phyloP scores from a whole-genome alignment of 2,888 invertebrate species.

The Dasysyrphus albostriatus region DNA sequence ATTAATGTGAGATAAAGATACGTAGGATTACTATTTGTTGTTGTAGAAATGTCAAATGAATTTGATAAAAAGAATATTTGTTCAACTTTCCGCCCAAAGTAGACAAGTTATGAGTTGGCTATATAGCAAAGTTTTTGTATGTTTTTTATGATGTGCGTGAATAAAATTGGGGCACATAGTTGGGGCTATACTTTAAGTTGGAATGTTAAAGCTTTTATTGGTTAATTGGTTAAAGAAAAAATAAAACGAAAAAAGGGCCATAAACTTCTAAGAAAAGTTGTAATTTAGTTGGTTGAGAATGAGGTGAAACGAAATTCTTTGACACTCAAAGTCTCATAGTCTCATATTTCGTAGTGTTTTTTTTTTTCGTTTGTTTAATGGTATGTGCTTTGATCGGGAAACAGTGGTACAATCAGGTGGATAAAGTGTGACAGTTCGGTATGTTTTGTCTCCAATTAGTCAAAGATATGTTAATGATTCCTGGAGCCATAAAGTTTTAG shows the following conservation, averaged over 20 bases:
- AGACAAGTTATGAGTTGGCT: conserved; percentile 46
- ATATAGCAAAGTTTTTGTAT: conserved; percentile 6
- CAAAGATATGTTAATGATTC: conserved; percentile 34
- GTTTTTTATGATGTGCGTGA: conserved; percentile 65
- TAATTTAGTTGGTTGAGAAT: not conserved
- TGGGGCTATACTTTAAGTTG: conserved; percentile 31
- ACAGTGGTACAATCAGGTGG: conserved; percentile 51
- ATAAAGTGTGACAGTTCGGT: conserved; percentile 54
- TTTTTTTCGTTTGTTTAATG: not conserved
- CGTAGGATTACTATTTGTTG: conserved; percentile 21
- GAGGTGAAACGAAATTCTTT: conserved; percentile 33
- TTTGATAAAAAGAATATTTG: conserved; percentile 31
- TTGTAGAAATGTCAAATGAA: conserved; percentile 46
- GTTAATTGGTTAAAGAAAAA: conserved; percentile 48
- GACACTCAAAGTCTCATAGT: conserved; percentile 1
- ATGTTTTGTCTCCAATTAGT: conserved; percentile 57
- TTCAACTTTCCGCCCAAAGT: conserved; percentile 19
- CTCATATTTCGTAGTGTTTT: conserved; percentile 36
- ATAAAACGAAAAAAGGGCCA: conserved; percentile 13
- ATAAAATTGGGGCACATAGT: conserved; percentile 50
- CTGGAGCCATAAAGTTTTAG: conserved; percentile 7
- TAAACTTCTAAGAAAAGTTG: conserved; percentile 3
- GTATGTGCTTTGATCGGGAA: conserved; percentile 9
- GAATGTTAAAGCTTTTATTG: conserved; percentile 50
- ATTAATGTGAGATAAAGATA: conserved; percentile 4